phyloP scores from a whole-genome alignment of 2,797 vertebrate genomes.

The Pseudochirops corinnae region DNA sequence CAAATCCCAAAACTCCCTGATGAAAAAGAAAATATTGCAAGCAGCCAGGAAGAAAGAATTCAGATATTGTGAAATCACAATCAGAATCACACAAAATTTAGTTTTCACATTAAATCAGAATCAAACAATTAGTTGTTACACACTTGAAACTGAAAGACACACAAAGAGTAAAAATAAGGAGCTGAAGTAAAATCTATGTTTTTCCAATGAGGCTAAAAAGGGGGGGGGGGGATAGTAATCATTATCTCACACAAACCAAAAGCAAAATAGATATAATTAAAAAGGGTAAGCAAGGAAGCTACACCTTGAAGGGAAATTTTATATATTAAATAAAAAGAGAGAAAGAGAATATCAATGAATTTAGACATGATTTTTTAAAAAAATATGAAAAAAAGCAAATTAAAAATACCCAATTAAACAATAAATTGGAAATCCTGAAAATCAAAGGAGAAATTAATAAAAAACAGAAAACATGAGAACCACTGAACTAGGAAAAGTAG shows the following conservation, averaged over 20 bases:
- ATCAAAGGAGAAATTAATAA: background rate
- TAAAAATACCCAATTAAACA: background rate
- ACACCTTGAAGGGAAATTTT: background rate
- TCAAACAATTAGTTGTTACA: background rate
- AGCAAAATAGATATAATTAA: background rate
- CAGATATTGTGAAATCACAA: background rate
- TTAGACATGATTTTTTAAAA: background rate
- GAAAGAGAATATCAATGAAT: background rate
- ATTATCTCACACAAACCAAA: background rate
- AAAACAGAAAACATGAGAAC: background rate
- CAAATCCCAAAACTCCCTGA: background rate
- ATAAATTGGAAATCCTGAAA: background rate
- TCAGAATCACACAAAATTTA: background rate
- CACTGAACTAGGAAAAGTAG: background rate
- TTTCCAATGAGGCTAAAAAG: background rate
- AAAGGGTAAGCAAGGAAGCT: background rate
- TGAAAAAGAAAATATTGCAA: background rate
- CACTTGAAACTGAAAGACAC: background rate
- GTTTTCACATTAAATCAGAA: background rate
- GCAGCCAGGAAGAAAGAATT: background rate
- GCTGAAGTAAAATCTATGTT: background rate
- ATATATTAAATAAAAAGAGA: background rate
- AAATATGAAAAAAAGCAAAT: background rate
- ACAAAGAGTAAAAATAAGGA: background rate
- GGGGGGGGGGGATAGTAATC: no score